Evolutionary conservation across 2,113 vertebrate genomes (phyloP).

Genomic region (Indicator maculatus): DNA sequence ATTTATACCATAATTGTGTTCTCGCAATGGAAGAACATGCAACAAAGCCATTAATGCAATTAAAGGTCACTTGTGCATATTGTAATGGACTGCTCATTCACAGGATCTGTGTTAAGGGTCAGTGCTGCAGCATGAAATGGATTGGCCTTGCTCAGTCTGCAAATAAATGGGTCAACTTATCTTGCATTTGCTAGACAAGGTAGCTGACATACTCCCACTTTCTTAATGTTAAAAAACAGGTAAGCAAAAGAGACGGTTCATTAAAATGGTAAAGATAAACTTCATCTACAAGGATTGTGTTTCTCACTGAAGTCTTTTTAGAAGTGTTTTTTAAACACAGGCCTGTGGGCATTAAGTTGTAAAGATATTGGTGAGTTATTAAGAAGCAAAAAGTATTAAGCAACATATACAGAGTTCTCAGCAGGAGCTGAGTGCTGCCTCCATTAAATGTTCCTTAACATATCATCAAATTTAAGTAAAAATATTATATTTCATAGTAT

Average conservation of each 20-base stretch:
- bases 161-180: slow-evolving; percentile 60
- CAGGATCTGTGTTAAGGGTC: slow-evolving; percentile 68
- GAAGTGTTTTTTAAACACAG: not conserved
- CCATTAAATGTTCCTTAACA: not conserved
- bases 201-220: not conserved
- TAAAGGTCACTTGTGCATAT: slow-evolving; percentile 70
- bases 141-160: slow-evolving; percentile 60
- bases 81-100: slow-evolving; percentile 66
- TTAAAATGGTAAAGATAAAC: not conserved
- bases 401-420: not conserved
- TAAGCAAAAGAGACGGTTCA: not conserved
- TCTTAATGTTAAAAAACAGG: not conserved
- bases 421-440: not conserved
- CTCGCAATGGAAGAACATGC: slow-evolving; percentile 10
- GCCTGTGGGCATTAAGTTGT: not conserved
- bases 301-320: not conserved
- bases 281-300: not conserved
- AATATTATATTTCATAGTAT: not conserved
- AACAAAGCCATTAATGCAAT: slow-evolving; percentile 68
- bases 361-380: not conserved
- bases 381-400: not conserved
- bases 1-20: slow-evolving; percentile 42
- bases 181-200: slow-evolving; percentile 8
- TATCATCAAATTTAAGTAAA: not conserved
- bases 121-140: slow-evolving; percentile 65